Evolutionary conservation across 2,113 vertebrate species (phyloP), one percentile per base, ranked within the genome.

Genomic region (Esox niger): DNA sequence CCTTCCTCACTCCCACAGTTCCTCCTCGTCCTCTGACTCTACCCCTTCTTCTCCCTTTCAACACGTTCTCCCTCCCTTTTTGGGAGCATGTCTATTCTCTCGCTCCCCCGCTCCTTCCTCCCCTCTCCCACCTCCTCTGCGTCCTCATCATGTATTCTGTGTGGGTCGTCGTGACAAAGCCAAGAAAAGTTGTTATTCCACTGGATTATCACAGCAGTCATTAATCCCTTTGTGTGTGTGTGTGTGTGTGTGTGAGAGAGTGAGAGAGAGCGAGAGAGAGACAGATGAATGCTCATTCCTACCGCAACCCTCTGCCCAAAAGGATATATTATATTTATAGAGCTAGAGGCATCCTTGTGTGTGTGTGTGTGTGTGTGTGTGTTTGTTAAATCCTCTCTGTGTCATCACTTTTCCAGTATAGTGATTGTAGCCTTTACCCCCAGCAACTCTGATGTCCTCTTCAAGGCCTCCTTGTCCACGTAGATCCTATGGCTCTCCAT

Each of bases 401-500:
- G 7, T 21, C n/a, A 17, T 52, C 47, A 17, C 47, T 21, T 52
- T 52, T 52, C 7, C 47, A 52, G 47, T 52, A 1, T 21, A 13
- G 17, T 68, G 1, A 72, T 47, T 55, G 3, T 27, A 17, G 26
- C 6, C 2, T 68, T 87, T 84, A 98, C 95, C 91, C 91, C 94
- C 4, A 98, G 89, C 72, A 96, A 86, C 13, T 91, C 89, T 27
- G 96, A 98, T 1, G 90, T 96, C 84, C 79, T 91, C 77, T 91
- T 90, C 57, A 96, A 82, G 52, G 93, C 92, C 23, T 92, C 92
- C 73, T 87, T 90, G 83, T 96, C 88, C 85, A 98, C 92, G 2
- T 86, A 87, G 68, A 98, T 92, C 79, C 52, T 77, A 57, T 93
- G 90, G 57, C 85, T 95, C 86, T 97, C 96, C 95, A 97, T 96